These are phyloP conservation scores for Apoderus coryli DNA, from an alignment of 2,888 invertebrate species.

Conservation along the genomic window DNA sequence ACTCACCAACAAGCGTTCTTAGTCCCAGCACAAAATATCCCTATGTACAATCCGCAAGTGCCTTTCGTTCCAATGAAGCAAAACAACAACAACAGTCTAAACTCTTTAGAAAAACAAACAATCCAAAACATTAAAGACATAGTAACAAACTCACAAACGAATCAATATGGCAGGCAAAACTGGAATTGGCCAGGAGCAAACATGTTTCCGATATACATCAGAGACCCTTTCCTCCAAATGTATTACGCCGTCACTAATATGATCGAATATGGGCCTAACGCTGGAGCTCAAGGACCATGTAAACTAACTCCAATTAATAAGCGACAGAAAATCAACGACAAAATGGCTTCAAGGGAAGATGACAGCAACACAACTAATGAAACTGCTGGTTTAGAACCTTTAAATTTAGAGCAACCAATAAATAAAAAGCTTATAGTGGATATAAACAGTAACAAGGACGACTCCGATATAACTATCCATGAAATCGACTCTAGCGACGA, in stretches of 20 bases:
- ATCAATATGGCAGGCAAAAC: constrained; percentile 19
- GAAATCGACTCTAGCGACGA: not conserved
- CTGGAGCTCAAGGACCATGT: constrained; percentile 29
- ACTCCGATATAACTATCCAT: too few species aligned
- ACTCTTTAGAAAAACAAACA: constrained; percentile 23
- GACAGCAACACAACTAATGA: constrained; percentile 8
- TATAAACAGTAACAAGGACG: constrained; percentile 9
- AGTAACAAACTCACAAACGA: constrained; percentile 18
- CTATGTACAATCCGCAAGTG: constrained; percentile 7
- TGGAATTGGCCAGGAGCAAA: constrained; percentile 38
- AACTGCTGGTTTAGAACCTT: not conserved
- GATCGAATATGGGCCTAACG: constrained; percentile 42
- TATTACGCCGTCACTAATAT: constrained; percentile 40
- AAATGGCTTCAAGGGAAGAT: constrained; percentile 12
- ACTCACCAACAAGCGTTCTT: constrained; percentile 28
- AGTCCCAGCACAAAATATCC: constrained; percentile 18
- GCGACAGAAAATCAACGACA: constrained; percentile 10
- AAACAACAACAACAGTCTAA: constrained; percentile 8
- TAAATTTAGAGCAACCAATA: not conserved
- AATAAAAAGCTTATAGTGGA: constrained; percentile 5
- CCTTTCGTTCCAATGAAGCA: not conserved
- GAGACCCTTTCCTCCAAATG: constrained; percentile 40
- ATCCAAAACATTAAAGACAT: constrained; percentile 27
- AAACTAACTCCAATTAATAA: constrained; percentile 15
- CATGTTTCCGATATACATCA: constrained; percentile 41